Conservation (phyloP, 2,797 vertebrate species). For the Semotilus atromaculatus region DNA sequence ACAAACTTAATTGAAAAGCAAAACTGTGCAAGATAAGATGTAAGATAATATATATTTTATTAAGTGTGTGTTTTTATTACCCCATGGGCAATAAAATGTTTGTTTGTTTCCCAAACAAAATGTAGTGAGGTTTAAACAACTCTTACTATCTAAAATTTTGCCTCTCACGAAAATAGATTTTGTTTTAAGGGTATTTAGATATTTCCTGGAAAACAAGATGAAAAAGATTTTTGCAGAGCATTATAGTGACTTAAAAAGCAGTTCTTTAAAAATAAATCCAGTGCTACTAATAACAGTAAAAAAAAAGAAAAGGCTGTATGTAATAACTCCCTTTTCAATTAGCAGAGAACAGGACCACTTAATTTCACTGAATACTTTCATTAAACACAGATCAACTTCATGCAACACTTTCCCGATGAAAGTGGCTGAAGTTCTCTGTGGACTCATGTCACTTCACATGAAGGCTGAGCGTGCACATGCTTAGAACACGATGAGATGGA, state of each 20-base stretch:
- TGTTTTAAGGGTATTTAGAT: background rate
- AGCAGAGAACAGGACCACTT: background rate
- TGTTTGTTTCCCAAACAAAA: background rate
- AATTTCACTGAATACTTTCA: background rate
- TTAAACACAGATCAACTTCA: slow-evolving; percentile 3
- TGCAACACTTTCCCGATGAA: slow-evolving; percentile 10
- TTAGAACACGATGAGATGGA: background rate
- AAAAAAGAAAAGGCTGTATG: background rate
- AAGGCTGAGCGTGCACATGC: slow-evolving; percentile 35
- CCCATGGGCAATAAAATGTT: background rate
- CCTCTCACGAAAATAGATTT: background rate
- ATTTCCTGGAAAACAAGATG: background rate
- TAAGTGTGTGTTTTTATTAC: background rate
- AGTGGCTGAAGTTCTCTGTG: background rate
- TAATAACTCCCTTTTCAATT: background rate
- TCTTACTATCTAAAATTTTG: background rate
- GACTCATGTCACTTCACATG: background rate
- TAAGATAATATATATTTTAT: background rate
- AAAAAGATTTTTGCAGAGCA: background rate
- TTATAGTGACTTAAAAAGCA: background rate
- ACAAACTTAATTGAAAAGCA: background rate
- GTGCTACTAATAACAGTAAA: background rate
- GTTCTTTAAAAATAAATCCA: background rate
- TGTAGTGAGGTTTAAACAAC: background rate
- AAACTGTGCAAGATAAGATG: background rate